A percentile compares a stretch with the other conserved stretches of the same genome.
phyloP scores from a whole-genome alignment of 2,113 vertebrate genomes.

The Sinocyclocheilus grahami region DNA sequence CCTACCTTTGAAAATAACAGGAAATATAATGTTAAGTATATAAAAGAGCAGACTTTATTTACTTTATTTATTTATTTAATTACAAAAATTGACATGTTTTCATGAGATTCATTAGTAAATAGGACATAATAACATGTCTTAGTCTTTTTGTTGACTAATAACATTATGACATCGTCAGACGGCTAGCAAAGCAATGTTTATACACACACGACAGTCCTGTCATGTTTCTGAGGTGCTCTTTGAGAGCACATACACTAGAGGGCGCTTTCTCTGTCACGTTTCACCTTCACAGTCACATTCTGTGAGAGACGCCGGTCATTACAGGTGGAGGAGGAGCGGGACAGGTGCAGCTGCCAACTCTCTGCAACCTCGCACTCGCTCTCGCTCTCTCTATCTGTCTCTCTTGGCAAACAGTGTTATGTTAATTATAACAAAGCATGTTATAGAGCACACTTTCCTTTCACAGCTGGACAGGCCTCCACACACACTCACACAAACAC shows the following conservation, averaged over 20 bases:
- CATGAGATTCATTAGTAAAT: not conserved
- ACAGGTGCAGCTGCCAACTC: too few species aligned
- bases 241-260: slow-evolving; percentile 17
- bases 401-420: not conserved
- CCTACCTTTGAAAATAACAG: not conserved
- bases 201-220: not conserved
- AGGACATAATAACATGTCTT: not conserved
- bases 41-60: too few species aligned
- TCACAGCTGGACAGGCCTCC: slow-evolving; percentile 20
- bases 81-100: not conserved
- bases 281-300: slow-evolving; percentile 38
- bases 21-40: not conserved
- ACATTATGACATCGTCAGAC: not conserved
- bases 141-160: not conserved
- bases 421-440: slow-evolving; percentile 37
- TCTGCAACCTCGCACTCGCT: too few species aligned
- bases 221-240: too few species aligned
- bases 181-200: not conserved
- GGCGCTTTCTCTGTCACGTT: slow-evolving; percentile 24
- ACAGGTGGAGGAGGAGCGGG: slow-evolving; percentile 14
- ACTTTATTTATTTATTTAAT: too few species aligned
- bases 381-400: too few species aligned
- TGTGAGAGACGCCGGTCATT: not conserved
- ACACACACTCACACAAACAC: not conserved
- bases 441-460: slow-evolving; percentile 4